Evolutionary conservation across 2,113 vertebrate genomes (phyloP), one percentile per base, ranked within the genome.

Genomic region (Crotophaga sulcirostris): DNA sequence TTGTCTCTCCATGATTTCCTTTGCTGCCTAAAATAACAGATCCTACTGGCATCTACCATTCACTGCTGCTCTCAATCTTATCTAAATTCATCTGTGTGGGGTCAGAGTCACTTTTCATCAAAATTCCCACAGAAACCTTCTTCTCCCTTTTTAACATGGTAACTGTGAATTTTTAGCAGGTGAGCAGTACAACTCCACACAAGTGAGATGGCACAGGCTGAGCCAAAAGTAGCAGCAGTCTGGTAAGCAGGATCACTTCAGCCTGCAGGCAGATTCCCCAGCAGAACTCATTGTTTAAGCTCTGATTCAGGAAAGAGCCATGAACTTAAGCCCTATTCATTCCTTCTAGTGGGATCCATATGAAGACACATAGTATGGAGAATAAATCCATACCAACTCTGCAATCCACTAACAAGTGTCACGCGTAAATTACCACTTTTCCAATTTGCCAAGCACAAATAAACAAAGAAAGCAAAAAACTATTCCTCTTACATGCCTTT

Each of bases 1-100:
- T 94, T 92, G 38, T 68, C 89, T 93, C 7, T 3, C 80, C 89
- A 56, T 47, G 56, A 87, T 78, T 95, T 92, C 59, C 73, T 89
- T 90, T 87, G 69, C 78, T 91, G 93, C 64, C 84, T 75, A 54
- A 91, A 95, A 94, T 92, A 94, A 93, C 93, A 96, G 80, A 87
- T 82, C 69, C 60, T 84, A 52, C 91, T 84, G 68, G 80, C 0
- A 1, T 52, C 91, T 84, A 74, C 52, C 83, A 64, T 89, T 96
- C 91, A 33, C 60, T 92, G 78, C 66, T 40, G 84, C 89, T 92
- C 69, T 84, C 76, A 75, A 3, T 34, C 76, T 94, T n/a, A 93
- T 81, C 69, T 90, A 72, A 84, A 93, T 89, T 96, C 20, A 64
- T 89, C 76, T 82, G 18, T 89, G 80, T 56, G 44, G 76, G 95